A percentile compares a stretch with the other conserved stretches of the same genome.
These are phyloP conservation scores for Ranitomeya imitator DNA, from an alignment of 2,113 vertebrate species.

Conservation along the genomic window DNA sequence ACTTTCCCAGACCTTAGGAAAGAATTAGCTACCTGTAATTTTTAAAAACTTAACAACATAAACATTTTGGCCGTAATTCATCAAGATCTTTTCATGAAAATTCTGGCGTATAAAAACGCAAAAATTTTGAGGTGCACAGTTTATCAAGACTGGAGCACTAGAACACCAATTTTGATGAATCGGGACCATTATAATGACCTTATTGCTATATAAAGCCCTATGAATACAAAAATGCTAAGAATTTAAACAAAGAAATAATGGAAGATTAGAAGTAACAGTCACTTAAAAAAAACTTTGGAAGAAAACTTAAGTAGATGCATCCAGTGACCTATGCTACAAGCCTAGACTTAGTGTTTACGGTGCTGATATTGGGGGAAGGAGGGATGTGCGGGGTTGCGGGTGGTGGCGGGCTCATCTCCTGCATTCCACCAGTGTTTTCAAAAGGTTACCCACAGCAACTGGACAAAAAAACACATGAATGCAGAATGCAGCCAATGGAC, in stretches of 20 bases:
- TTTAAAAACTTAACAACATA: too few species aligned
- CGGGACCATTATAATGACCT: neutral
- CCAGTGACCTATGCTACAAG: too few species aligned
- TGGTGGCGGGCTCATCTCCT: neutral
- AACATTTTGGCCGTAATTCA: too few species aligned
- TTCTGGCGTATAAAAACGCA: too few species aligned
- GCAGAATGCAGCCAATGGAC: neutral
- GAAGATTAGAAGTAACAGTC: neutral
- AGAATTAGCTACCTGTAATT: neutral
- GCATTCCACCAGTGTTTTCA: neutral
- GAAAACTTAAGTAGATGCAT: too few species aligned
- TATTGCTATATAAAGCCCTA: neutral
- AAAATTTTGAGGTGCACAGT: too few species aligned
- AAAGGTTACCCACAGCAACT: conserved; percentile 15
- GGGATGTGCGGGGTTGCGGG: neutral
- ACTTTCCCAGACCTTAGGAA: too few species aligned
- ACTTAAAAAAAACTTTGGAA: neutral
- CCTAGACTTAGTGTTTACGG: neutral
- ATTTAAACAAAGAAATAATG: neutral
- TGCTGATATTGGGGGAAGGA: neutral
- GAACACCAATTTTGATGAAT: too few species aligned
- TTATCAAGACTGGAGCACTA: too few species aligned
- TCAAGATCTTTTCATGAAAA: too few species aligned
- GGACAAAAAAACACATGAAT: neutral
- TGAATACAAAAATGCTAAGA: neutral